Evolutionary conservation across 2,113 vertebrate genomes (phyloP), one percentile per base, ranked within the genome.

Genomic region (Heterocephalus glaber): DNA sequence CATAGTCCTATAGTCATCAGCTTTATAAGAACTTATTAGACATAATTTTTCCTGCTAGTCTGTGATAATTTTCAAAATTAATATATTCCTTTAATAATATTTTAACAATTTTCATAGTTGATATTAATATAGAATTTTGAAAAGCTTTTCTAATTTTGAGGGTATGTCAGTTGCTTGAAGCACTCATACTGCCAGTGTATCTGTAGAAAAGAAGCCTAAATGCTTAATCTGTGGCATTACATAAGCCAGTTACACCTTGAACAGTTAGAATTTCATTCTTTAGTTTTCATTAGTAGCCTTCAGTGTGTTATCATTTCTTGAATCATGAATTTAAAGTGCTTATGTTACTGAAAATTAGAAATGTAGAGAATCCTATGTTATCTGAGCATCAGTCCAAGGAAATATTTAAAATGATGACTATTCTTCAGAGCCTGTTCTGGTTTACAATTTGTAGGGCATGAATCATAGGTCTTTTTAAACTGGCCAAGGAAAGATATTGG

Each of bases 41-140:
- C 20, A 52, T 72, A 44, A 10, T 54, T 81, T 86, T 81, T 91
- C 26, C 74, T 94, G 20, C 9, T 81, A 88, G 65, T 49, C 24
- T 72, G 33, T 84, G 84, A 13, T 49, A 66, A 41, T 94, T 96
- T 96, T 86, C 28, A 86, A 92, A 94, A 89, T 86, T 74, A 85
- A 47, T 90, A 56, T 80, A 85, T 95, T 93, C 49, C 65, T 60
- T 54, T 91, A 61, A 92, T 70, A 86, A 60, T 96, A 70, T 96
- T 91, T 94, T 94, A 96, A 90, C 6, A 79, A 60, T 90, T 96
- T 96, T 83, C 74, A 86, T 82, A 83, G 26, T 89, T 90, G 58
- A 38, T 93, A 72, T 88, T 92, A 92, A 68, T 81, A 44, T 49
- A 88, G 22, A 33, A 60, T 70, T 96, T 94, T 95, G 30, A 49